Evolutionary conservation across 2,888 invertebrate species (phyloP), one percentile per base, ranked within the genome.

Genomic region (Galerucella nymphaeae): DNA sequence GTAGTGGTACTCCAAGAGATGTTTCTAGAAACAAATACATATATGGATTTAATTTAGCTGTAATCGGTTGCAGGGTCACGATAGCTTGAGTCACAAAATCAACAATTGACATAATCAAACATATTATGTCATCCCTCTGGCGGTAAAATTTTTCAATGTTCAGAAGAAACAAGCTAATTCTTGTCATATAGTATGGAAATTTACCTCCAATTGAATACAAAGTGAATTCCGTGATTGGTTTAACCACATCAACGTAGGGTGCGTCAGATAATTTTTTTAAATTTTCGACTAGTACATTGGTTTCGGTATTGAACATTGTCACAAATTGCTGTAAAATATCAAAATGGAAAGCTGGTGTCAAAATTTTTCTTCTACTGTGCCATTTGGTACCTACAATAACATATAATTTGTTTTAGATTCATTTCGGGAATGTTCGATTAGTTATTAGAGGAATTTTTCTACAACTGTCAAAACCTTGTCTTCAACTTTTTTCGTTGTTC

Each of bases 291-390:
- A 72, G 63, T 41, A 64, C 4, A 16, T 72, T 50, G 50, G 78
- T 77, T 76, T 78, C 75, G 50, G 70, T 74, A 42, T 77, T 76
- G 41, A 79, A 79, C 58, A 78, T 71, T 2, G 69, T 53, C 1
- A 77, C 41, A 66, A 78, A 79, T 9, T 77, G 70, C 62, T 79
- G 78, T n/a, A 79, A 41, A 11, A 79, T 78, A 41, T 66, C 76
- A 30, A 79, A 79, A 57, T 79, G 79, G 65, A 79, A 79, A 13
- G 79, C 76, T 38, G 79, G 77, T 14, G 79, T 79, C 66, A 79
- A 57, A 30, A 79, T 77, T 63, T 77, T 77, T 30, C 79, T 73
- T 48, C 79, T 65, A 5, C 57, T 67, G 55, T 76, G 76, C 79
- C 79, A 79, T 73, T 78, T 78, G 1, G 66, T 42, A 69, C 75